Evolutionary conservation across 2,113 vertebrate species (phyloP).

Genomic region (Sitta europaea): DNA sequence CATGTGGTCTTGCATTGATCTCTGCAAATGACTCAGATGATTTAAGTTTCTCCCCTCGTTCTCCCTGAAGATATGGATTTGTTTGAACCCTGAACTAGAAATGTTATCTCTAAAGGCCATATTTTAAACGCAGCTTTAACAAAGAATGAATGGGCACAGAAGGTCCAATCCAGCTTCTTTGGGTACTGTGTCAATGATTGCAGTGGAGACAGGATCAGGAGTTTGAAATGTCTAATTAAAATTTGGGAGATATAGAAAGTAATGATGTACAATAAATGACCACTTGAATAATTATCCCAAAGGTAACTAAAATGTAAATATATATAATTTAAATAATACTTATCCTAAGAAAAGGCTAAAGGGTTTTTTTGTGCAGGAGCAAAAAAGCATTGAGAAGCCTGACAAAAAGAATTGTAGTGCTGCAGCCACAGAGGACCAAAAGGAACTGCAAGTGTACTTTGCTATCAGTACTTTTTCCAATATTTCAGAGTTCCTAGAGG

Average conservation of each 20-base stretch:
- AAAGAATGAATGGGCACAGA: not conserved
- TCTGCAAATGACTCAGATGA: not conserved
- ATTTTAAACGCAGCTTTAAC: not conserved
- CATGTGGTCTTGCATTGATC: not conserved
- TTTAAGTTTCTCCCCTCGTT: not conserved
- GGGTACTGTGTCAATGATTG: not conserved
- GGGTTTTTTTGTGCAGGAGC: fast-evolving
- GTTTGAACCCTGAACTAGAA: not conserved
- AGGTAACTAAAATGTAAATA: not conserved
- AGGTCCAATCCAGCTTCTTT: not conserved
- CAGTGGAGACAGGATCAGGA: not conserved
- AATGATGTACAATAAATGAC: not conserved
- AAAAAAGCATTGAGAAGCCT: not conserved
- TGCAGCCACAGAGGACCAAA: not conserved
- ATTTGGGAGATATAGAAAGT: not conserved
- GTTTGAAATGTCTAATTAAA: not conserved
- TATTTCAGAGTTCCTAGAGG: conserved; percentile 5
- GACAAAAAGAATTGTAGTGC: not conserved
- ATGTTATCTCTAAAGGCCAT: not conserved
- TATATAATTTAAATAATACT: not conserved
- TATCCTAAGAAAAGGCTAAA: not conserved
- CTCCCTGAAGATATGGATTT: not conserved
- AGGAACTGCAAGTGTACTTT: not conserved
- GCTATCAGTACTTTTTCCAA: not conserved
- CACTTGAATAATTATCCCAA: not conserved